Evolutionary conservation across 2,888 invertebrate species (phyloP).

Genomic region (Tromatobia lineatoria): DNA sequence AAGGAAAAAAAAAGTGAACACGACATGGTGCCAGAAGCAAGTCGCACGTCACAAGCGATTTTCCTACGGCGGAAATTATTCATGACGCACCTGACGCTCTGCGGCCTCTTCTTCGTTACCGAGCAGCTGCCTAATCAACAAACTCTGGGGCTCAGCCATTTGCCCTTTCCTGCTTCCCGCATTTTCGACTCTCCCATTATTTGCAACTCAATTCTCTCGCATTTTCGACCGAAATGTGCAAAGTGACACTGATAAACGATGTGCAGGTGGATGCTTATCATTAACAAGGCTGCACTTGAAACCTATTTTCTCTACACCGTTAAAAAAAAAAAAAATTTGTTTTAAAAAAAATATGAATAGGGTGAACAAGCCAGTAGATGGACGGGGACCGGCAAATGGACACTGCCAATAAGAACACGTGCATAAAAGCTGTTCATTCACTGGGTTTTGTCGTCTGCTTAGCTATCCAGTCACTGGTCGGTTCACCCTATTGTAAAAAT

Average conservation of each 20-base stretch:
- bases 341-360: too few relatives aligned
- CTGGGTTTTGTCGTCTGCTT: too few relatives aligned
- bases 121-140: slow-evolving; percentile 68
- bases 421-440: too few relatives aligned
- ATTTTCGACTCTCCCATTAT: slow-evolving; percentile 6
- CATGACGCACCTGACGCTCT: slow-evolving; percentile 67
- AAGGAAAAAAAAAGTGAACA: slow-evolving; percentile 31
- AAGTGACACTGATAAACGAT: not conserved
- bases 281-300: too few relatives aligned
- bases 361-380: too few relatives aligned
- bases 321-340: too few relatives aligned
- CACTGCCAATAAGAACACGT: too few relatives aligned
- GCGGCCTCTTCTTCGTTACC: slow-evolving; percentile 29
- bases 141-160: slow-evolving; percentile 43
- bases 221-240: not conserved
- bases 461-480: too few relatives aligned
- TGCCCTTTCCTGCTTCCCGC: slow-evolving; percentile 25
- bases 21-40: slow-evolving; percentile 61
- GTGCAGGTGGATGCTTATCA: not conserved
- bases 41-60: slow-evolving; percentile 51
- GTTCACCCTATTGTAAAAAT: too few relatives aligned
- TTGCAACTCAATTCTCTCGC: not conserved
- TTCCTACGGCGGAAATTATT: slow-evolving; percentile 67
- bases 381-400: too few relatives aligned
- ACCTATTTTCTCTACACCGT: too few relatives aligned